Evolutionary conservation across 2,888 invertebrate species (phyloP).

Genomic region (Papilio demoleus): DNA sequence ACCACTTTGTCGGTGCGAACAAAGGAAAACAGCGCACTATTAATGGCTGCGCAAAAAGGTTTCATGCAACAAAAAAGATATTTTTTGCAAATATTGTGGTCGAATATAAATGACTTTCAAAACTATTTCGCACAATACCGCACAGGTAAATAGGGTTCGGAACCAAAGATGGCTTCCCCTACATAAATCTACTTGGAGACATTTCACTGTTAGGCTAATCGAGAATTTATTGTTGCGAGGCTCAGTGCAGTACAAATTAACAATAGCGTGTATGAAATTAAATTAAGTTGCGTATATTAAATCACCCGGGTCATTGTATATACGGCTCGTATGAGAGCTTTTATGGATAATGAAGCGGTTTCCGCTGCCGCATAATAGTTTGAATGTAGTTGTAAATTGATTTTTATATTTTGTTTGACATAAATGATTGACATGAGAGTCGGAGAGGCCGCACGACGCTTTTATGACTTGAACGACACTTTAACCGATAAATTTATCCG

Average conservation of each 20-base stretch:
- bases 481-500: conserved; percentile 74
- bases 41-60: conserved; percentile 72
- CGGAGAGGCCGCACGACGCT: conserved; percentile 58
- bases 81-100: conserved; percentile 71
- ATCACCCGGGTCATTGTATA: conserved; percentile 66
- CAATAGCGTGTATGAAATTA: conserved; percentile 74
- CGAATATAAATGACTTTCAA: conserved; percentile 70
- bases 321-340: conserved; percentile 57
- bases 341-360: conserved; percentile 79
- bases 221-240: conserved; percentile 79
- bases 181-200: conserved; percentile 73
- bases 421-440: conserved; percentile 79
- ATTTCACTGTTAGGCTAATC: conserved; percentile 77
- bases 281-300: conserved; percentile 66
- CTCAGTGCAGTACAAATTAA: conserved; percentile 74
- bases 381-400: conserved; percentile 73
- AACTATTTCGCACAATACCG: conserved; percentile 62
- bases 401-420: conserved; percentile 84
- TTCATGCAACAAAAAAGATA: conserved; percentile 67
- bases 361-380: conserved; percentile 69
- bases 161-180: conserved; percentile 67
- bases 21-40: conserved; percentile 61
- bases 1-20: conserved; percentile 62
- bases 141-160: conserved; percentile 74
- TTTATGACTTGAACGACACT: conserved; percentile 75